Base-by-base conservation (phyloP, 2,113 vertebrate genomes). In the Myotis yumanensis region DNA sequence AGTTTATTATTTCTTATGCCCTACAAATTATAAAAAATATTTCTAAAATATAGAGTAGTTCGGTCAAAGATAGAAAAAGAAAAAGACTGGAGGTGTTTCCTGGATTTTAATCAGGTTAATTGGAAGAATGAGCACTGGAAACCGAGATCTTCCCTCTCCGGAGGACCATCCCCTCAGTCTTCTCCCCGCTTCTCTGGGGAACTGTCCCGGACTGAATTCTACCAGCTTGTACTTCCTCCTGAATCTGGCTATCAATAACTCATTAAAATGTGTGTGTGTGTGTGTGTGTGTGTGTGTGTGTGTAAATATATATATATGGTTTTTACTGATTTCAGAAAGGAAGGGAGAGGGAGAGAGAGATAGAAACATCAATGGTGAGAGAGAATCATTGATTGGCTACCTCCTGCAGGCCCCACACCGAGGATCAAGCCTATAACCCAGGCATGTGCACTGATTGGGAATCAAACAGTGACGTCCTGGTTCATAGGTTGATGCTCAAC, bases 31-130 rank as follows among this genome's bases (percentile, higher is more conserved):
- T 54, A 54, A 54, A 54, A 54, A 51, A 88, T 37, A 80, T 22
- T 83, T 92, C 25, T 72, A 95, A 54, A 92, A 72, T 25, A 51
- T 30, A 89, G 64, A 81, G 40, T 68, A 89, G 9, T 68, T 86
- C 48, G 75, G 35, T 57, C 51, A 94, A 79, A 93, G 40, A 57
- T 1, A 80, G 71, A 85, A 85, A 94, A 69, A 80, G 71, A 85
- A 85, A 94, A 69, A 54, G 35, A 35, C 72, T 89, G 37, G 46
- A 20, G 3, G 3, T 85, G 80, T 77, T 94, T 86, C 64, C 43
- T 89, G 64, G 28, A 79, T 71, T 89, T 79, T 32, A 68, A 86
- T 2, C 79, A 37, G 64, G 69, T 43, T 92, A 37, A 35, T 85
- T 5, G 40, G 52, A 92, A 94, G 81, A 73, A 86, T 46, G 80